Base-by-base conservation (phyloP, 2,888 invertebrate genomes). In the Limnephilus rhombicus region DNA sequence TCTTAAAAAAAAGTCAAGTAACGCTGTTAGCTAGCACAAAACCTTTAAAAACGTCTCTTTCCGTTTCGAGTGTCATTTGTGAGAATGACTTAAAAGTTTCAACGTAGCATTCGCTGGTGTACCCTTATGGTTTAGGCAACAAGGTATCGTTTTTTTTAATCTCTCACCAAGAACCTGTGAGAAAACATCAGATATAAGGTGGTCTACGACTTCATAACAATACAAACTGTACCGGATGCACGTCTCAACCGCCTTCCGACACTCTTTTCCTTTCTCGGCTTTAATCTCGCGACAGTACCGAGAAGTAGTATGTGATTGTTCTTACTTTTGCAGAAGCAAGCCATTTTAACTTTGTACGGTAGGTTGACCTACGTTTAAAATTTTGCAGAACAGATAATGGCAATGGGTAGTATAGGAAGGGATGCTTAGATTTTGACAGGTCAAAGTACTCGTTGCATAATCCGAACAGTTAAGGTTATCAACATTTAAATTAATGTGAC, bases 171-270 rank as follows among this genome's bases (percentile, higher is more conserved):
- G 68, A 68, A 24, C 68, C 24, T 7, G 18, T 18, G 24, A 9
- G n/a, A 68, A 68, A 68, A 68, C 68, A 24, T 53, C 0, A 18
- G 18, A 18, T 53, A 53, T 5, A 53, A 5, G 24, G 24, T 68
- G 9, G 68, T 5, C 68, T 68, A n/a, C 2, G 68, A 24, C 68
- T 68, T 68, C 68, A 68, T n/a, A 68, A 68, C 68, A 68, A 68
- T n/a, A 68, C 68, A 68, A 24, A 68, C 68, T 68, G 68, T 68
- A 24, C 41, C 87, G 49, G 87, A 87, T 68, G 53, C 31, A 37
- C 41, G 49, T 68, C 68, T 31, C 29, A 49, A 29, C 87, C 24
- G 18, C n/a, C 12, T 86, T 29, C 29, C 45, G 29, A 86, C 49
- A 86, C 15, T 29, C 1, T 31, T 53, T 68, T 83, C 83, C 34